These are phyloP conservation scores for Phalacrocorax carbo DNA, from an alignment of 2,113 vertebrate genomes.

Conservation along the genomic window DNA sequence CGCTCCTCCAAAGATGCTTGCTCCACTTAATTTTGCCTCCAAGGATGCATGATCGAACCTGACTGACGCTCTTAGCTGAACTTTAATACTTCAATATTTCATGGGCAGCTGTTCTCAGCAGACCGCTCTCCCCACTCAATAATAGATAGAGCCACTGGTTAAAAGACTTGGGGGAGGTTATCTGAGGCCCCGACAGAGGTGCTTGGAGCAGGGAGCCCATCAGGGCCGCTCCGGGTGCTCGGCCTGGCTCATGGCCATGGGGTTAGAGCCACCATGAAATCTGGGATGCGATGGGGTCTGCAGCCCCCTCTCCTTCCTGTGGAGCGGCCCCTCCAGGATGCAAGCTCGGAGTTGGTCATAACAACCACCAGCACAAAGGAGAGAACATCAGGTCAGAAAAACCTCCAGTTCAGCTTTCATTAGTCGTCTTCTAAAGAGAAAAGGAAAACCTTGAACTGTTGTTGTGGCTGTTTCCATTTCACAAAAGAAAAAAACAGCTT, in stretches of 20 bases:
- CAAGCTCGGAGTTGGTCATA: background rate
- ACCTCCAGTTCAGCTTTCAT: background rate
- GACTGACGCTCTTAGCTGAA: conserved; percentile 32
- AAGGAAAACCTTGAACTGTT: background rate
- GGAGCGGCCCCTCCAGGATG: background rate
- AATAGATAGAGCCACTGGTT: conserved; percentile 53
- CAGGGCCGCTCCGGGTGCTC: background rate
- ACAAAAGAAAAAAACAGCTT: background rate
- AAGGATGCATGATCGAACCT: conserved; percentile 28
- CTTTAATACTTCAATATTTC: conserved; percentile 70
- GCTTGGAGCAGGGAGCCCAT: background rate
- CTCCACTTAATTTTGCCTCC: conserved; percentile 30
- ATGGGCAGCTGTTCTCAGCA: conserved; percentile 63
- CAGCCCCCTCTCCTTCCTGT: background rate
- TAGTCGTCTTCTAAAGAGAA: background rate
- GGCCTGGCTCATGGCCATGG: background rate
- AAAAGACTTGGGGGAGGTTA: conserved; percentile 33
- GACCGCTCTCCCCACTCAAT: conserved; percentile 48
- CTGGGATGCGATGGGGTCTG: background rate
- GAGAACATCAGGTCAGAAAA: background rate
- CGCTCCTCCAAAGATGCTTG: background rate
- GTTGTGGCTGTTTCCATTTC: background rate
- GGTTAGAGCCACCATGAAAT: background rate
- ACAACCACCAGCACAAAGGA: background rate
- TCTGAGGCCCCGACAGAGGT: background rate